Percentiles rank a stretch among this genome's conserved stretches.
These are phyloP conservation scores for Acanthurus tractus DNA, from an alignment of 2,797 vertebrate genomes.

Conservation along the genomic window DNA sequence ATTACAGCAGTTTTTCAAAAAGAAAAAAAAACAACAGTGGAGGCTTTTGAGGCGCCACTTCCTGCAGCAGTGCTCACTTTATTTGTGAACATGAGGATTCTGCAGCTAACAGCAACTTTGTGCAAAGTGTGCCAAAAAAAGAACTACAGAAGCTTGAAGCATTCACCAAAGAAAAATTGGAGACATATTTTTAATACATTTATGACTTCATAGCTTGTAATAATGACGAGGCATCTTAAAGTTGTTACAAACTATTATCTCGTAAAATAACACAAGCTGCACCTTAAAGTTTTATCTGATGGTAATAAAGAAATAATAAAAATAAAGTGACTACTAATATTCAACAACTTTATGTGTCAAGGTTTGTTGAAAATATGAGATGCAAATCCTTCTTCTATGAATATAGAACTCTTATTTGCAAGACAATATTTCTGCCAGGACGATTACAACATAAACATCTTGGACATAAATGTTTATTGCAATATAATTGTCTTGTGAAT, in stretches of 20 bases:
- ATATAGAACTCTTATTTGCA: neutral
- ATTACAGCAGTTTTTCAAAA: constrained; percentile 27
- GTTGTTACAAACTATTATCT: neutral
- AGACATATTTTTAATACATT: neutral
- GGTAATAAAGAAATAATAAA: too few species aligned
- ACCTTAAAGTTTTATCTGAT: neutral
- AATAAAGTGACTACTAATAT: neutral
- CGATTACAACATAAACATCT: neutral
- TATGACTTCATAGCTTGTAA: neutral
- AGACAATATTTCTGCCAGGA: neutral
- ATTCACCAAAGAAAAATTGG: constrained; percentile 26
- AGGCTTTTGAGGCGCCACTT: constrained; percentile 5
- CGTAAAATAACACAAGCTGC: neutral
- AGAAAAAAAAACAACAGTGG: neutral
- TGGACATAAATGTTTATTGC: too few species aligned
- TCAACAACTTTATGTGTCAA: neutral
- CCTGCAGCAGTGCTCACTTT: neutral
- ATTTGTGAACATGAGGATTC: neutral
- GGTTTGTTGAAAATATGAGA: too few species aligned
- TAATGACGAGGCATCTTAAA: neutral
- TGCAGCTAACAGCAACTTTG: neutral
- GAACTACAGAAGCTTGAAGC: neutral
- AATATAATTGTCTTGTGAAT: too few species aligned
- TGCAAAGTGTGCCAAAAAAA: neutral
- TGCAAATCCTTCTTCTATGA: neutral